These are phyloP conservation scores for Lithosia quadra DNA, from an alignment of 2,888 invertebrate species.

Conservation along the genomic window DNA sequence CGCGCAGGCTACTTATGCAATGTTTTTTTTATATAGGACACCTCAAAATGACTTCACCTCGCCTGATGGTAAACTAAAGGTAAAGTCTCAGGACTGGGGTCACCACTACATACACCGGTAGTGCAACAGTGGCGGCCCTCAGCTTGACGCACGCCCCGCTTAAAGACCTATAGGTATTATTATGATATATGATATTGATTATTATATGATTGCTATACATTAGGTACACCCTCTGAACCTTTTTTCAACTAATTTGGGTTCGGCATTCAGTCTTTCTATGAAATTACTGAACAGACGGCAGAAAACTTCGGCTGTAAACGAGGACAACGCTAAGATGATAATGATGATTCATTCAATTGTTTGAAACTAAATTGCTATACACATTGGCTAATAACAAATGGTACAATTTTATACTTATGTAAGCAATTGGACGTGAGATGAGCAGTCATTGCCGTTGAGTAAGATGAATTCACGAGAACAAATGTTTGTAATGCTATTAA, in stretches of 20 bases:
- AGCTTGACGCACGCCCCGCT: too few relatives aligned
- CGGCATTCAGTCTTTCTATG: not conserved
- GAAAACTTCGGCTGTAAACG: not conserved
- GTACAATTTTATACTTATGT: constrained; percentile 37
- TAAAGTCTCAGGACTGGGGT: too few relatives aligned
- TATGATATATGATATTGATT: too few relatives aligned
- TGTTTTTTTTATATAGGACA: too few relatives aligned
- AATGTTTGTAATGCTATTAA: constrained; percentile 7
- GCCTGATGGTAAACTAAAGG: too few relatives aligned
- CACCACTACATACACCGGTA: too few relatives aligned
- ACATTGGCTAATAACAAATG: constrained; percentile 45
- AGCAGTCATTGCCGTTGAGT: constrained; percentile 28
- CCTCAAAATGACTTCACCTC: too few relatives aligned
- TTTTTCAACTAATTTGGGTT: not conserved
- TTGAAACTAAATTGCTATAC: constrained; percentile 43
- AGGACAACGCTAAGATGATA: not conserved
- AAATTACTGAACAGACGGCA: too few relatives aligned
- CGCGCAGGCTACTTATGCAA: too few relatives aligned
- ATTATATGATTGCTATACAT: not conserved
- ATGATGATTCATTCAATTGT: constrained; percentile 46
- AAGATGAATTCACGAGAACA: constrained; percentile 21
- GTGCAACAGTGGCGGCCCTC: too few relatives aligned
- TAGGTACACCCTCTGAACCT: not conserved
- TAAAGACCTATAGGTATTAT: too few relatives aligned
- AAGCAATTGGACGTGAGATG: constrained; percentile 40